Evolutionary conservation across 1,140 invertebrate genomes (phyloP), one percentile per base, ranked within the genome.

Genomic region (Melitaea cinxia): DNA sequence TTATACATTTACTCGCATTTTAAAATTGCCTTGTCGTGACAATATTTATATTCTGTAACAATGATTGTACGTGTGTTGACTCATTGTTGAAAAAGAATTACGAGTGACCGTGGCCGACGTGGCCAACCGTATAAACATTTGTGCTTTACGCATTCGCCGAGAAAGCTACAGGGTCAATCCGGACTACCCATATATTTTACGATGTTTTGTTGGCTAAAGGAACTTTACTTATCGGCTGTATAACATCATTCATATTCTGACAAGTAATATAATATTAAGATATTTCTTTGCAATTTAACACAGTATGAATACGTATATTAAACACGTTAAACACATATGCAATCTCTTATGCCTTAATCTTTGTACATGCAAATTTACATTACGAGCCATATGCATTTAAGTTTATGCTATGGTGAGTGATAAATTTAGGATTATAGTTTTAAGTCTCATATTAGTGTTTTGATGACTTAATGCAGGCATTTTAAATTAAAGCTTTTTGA

Each of bases 31-130:
- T 15, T 28, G 55, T 65, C 55, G 56, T 65, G 63, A 59, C 56
- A 53, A 26, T 65, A 65, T 65, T 59, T 58, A 59, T 65, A 58
- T 58, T 59, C 55, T 35, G 55, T 56, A 65, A 65, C 63, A 65
- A 65, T 64, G 54, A 64, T 65, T 65, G 37, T 54, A 53, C 55
- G 21, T 61, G 54, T 53, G 65, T 57, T 68, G 54, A 65, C 49
- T 63, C 53, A 68, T 68, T 72, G 61, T 72, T 68, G 30, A 65
- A 72, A 64, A 72, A 65, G 57, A 61, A 61, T 61, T 61, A 64
- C 58, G 59, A 65, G 57, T 65, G 65, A 54, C 61, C 70, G 49
- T 68, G 65, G 54, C 56, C 59, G 53, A 62, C 58, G 63, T 65
- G 59, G 58, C 65, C 21, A 54, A 56, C 21, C 57, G 60, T 61